These are phyloP conservation scores for Acrossocheilus fasciatus DNA, from an alignment of 2,797 vertebrate species.

Conservation along the genomic window DNA sequence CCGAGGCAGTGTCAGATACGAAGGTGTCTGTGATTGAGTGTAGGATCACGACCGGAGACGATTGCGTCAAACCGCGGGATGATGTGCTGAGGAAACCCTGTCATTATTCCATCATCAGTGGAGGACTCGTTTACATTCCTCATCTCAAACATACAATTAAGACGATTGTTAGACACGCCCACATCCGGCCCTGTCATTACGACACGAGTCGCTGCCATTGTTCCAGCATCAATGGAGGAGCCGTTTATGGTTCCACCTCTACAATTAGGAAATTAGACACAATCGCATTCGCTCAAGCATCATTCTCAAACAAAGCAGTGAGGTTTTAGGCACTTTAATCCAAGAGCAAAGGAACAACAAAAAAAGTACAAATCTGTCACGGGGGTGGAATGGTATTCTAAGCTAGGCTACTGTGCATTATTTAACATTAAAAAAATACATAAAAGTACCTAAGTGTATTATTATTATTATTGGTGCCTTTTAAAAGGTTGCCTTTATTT, in stretches of 20 bases:
- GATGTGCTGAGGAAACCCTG: slow-evolving; percentile 9
- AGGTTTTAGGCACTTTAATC: not conserved
- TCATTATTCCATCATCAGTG: slow-evolving; percentile 19
- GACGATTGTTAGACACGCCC: slow-evolving; percentile 1
- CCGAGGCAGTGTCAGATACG: not conserved
- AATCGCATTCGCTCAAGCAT: not conserved
- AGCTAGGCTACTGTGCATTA: not conserved
- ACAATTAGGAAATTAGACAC: slow-evolving; percentile 7
- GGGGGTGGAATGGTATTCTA: not conserved
- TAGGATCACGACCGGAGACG: not conserved
- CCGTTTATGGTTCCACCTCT: not conserved
- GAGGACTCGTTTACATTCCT: slow-evolving; percentile 17
- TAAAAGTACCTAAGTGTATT: too few relatives aligned
- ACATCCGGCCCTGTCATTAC: not conserved
- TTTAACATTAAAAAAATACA: not conserved
- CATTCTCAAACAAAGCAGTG: not conserved
- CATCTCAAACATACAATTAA: slow-evolving; percentile 15
- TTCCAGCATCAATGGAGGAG: not conserved
- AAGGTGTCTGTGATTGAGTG: slow-evolving; percentile 18
- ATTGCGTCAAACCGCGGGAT: not conserved
- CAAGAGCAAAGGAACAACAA: not conserved
- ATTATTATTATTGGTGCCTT: too few relatives aligned
- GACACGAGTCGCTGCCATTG: not conserved
- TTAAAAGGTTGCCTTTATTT: too few relatives aligned
- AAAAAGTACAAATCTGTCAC: not conserved